Evolutionary conservation across 30 jellyfish, hydroid and myxozoan species (phyloP).

Genomic region (Morbakka virulenta): DNA sequence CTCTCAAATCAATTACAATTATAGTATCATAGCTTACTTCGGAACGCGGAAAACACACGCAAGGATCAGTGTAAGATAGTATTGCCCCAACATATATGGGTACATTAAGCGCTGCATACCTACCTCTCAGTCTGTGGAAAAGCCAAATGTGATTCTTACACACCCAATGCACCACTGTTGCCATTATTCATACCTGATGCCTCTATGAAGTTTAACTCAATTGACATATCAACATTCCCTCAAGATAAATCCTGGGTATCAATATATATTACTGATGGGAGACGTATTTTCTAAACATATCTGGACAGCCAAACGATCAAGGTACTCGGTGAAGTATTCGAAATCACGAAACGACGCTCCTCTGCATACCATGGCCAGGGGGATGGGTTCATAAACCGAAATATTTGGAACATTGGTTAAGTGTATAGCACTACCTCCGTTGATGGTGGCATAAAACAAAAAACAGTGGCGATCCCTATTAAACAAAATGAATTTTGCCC

Average conservation of each 20-base stretch:
- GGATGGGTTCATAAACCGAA: slow-evolving; percentile 6
- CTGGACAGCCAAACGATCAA: slow-evolving; percentile 20
- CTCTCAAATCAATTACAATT: slow-evolving; percentile 11
- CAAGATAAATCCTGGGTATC: background rate
- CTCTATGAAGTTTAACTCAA: background rate
- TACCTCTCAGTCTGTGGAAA: background rate
- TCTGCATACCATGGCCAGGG: slow-evolving; percentile 39
- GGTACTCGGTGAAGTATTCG: slow-evolving; percentile 7
- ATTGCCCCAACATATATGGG: background rate
- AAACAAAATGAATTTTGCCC: slow-evolving; percentile 9
- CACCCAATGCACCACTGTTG: background rate
- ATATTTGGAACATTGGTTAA: background rate
- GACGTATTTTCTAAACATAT: slow-evolving; percentile 16
- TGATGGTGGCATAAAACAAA: slow-evolving; percentile 19
- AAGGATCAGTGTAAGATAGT: no score
- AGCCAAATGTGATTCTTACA: background rate
- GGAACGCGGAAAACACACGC: background rate
- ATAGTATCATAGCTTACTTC: background rate
- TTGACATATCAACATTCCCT: background rate
- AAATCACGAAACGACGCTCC: slow-evolving; percentile 12
- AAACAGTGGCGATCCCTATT: slow-evolving; percentile 17
- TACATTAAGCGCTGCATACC: background rate
- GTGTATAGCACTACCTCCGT: slow-evolving; percentile 6
- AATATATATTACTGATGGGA: slow-evolving; percentile 32
- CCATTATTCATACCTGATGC: background rate